Conservation (phyloP, 2,888 invertebrate genomes). For the Coleophora deauratella region DNA sequence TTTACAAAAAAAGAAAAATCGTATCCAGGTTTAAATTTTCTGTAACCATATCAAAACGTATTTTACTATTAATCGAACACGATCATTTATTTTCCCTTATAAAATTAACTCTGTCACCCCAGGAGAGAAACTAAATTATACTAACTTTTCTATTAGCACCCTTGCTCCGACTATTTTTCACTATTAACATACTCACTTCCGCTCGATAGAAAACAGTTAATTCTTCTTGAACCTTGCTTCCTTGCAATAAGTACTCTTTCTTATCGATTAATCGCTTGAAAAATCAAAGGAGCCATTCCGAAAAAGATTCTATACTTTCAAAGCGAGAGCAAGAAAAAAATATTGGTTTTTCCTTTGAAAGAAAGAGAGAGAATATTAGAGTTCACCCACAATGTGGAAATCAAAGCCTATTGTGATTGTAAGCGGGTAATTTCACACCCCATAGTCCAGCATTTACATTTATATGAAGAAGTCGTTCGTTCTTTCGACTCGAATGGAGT, state of each 20-base stretch:
- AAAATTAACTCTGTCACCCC: neutral
- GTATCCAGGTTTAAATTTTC: no score
- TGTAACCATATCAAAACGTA: no score
- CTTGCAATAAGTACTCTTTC: neutral
- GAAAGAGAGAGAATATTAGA: slow-evolving; percentile 21
- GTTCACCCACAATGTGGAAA: slow-evolving; percentile 27
- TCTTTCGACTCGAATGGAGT: slow-evolving; percentile 11
- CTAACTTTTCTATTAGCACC: slow-evolving; percentile 5
- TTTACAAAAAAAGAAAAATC: no score
- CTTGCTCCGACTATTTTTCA: slow-evolving; percentile 1
- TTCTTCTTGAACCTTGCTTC: neutral
- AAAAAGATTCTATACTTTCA: neutral
- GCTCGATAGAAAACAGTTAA: neutral
- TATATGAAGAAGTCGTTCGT: slow-evolving; percentile 46
- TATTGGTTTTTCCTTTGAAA: neutral
- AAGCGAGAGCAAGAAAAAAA: neutral
- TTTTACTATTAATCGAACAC: no score
- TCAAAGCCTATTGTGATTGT: slow-evolving; percentile 45
- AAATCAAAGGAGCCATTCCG: neutral
- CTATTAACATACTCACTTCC: neutral
- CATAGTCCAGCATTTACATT: slow-evolving; percentile 43
- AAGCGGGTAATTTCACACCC: slow-evolving; percentile 36
- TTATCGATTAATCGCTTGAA: neutral
- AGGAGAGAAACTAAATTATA: neutral
- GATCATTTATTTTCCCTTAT: neutral